Evolutionary conservation across 2,797 vertebrate genomes (phyloP).

Genomic region (Sciaenops ocellatus): DNA sequence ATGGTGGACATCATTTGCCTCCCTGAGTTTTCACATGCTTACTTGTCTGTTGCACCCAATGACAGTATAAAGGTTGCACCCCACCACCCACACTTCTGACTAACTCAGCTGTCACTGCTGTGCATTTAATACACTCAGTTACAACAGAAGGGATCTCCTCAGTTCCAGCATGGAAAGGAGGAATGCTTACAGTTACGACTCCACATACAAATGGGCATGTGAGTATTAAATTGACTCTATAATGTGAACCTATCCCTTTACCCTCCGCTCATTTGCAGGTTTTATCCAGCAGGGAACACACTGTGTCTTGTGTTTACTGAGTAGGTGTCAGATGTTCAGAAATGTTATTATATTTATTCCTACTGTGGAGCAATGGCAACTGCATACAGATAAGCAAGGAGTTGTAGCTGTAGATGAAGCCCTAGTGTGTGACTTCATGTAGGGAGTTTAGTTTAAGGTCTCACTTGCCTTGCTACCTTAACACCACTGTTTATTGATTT

Average conservation of each 20-base stretch:
- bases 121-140: too few species aligned
- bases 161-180: background rate
- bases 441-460: background rate
- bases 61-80: too few species aligned
- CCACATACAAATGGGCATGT: background rate
- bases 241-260: background rate
- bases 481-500: background rate
- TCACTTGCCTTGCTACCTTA: background rate
- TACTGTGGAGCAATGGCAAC: background rate
- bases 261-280: slow-evolving; percentile 44
- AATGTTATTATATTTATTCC: slow-evolving; percentile 22
- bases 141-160: too few species aligned
- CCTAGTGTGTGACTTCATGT: slow-evolving; percentile 1
- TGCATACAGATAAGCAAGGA: slow-evolving; percentile 22
- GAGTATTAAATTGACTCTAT: background rate
- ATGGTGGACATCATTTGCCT: too few species aligned
- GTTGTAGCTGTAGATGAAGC: slow-evolving; percentile 21
- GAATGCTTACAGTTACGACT: background rate
- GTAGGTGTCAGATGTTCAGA: slow-evolving; percentile 9
- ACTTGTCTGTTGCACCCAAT: too few species aligned
- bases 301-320: slow-evolving; percentile 48
- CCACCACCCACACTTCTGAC: too few species aligned
- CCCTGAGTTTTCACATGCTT: too few species aligned
- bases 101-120: too few species aligned
- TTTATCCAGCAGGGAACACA: slow-evolving; percentile 69